These are phyloP conservation scores for Hydrozoanthus tunicans DNA, from an alignment of 64 coral and sea anemone species.

Conservation along the genomic window DNA sequence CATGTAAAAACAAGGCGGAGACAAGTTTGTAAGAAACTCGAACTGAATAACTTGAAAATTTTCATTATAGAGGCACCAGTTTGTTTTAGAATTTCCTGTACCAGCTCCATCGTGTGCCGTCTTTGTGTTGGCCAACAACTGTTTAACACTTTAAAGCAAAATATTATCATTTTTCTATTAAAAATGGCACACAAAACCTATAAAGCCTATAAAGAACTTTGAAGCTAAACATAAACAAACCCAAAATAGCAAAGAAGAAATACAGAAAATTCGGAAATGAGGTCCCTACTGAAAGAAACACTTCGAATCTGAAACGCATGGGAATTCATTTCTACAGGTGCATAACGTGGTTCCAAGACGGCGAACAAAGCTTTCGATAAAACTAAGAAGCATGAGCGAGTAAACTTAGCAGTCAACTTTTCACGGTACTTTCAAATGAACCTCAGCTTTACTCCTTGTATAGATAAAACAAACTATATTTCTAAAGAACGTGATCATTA, in stretches of 20 bases:
- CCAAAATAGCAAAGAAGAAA: neutral
- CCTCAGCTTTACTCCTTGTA: no score
- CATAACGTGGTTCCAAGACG: no score
- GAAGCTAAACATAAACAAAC: neutral
- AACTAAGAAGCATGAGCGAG: no score
- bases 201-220: neutral
- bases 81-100: neutral
- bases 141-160: neutral
- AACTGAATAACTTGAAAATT: neutral
- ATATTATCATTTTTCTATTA: constrained; percentile 29
- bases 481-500: no score
- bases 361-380: no score
- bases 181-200: neutral
- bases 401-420: no score
- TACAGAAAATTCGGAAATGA: neutral
- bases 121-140: neutral
- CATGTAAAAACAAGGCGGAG: neutral
- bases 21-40: neutral
- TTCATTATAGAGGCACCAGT: constrained; percentile 19
- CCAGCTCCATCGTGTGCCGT: neutral
- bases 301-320: neutral
- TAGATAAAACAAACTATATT: no score
- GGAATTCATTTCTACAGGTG: no score
- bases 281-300: neutral
- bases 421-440: no score